phyloP scores from a whole-genome alignment of 2,113 vertebrate species.

The Pachyramphus minor region DNA sequence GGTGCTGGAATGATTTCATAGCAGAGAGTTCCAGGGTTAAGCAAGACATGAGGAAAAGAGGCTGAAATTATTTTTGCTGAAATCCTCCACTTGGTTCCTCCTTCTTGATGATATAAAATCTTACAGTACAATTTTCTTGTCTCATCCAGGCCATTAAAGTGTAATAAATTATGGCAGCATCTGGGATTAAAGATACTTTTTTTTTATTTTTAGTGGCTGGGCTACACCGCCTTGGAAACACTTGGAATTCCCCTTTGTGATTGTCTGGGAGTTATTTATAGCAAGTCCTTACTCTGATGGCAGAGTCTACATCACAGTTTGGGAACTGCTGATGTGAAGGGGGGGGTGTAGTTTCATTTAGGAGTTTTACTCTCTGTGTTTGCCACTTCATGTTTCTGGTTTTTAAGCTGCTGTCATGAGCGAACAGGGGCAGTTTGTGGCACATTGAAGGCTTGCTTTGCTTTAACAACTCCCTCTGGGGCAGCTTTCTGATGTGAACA shows the following conservation, averaged over 20 bases:
- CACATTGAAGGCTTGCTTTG: background rate
- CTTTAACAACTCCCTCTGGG: background rate
- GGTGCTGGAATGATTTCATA: background rate
- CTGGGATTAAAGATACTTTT: background rate
- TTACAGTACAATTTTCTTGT: background rate
- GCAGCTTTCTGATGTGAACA: background rate
- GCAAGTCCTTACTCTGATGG: background rate
- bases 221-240: background rate
- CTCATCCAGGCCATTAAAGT: background rate
- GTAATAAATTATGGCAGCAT: constrained; percentile 17
- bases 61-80: background rate
- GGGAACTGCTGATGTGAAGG: background rate
- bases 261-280: constrained; percentile 38
- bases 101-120: background rate
- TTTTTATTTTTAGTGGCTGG: background rate
- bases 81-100: background rate
- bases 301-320: background rate
- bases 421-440: background rate
- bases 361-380: background rate
- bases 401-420: background rate
- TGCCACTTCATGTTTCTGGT: background rate
- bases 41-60: background rate
- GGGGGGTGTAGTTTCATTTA: background rate
- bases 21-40: background rate
- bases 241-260: constrained; percentile 42